A percentile compares a stretch with the other conserved stretches of the same genome.
phyloP scores from a whole-genome alignment of 1,140 invertebrate species.

The Eriocheir sinensis region DNA sequence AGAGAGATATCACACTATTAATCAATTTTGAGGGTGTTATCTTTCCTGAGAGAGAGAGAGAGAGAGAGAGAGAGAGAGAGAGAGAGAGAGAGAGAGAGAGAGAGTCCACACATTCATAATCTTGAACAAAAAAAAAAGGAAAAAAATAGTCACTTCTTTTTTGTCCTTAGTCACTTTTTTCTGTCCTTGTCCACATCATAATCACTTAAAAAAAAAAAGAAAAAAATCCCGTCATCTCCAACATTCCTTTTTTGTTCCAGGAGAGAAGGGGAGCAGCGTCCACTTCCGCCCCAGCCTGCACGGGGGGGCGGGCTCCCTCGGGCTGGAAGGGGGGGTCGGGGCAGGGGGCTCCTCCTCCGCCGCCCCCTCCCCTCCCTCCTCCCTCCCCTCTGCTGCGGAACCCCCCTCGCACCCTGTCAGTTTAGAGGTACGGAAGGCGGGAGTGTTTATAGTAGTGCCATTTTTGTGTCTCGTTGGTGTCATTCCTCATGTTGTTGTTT shows the following conservation, averaged over 20 bases:
- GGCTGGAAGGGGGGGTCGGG: constrained; percentile 46
- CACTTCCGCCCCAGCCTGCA: constrained; percentile 63
- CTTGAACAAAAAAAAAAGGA: too few relatives aligned
- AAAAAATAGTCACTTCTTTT: too few relatives aligned
- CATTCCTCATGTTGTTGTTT: background rate
- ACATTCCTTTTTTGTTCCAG: constrained; percentile 29
- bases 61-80: background rate
- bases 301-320: constrained; percentile 44
- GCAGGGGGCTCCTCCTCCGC: constrained; percentile 41
- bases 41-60: background rate
- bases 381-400: constrained; percentile 70
- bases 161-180: too few relatives aligned
- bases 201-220: too few relatives aligned
- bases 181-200: too few relatives aligned
- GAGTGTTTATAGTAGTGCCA: too few relatives aligned
- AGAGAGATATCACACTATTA: too few relatives aligned
- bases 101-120: background rate
- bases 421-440: constrained; percentile 51
- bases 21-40: too few relatives aligned
- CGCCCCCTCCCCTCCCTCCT: constrained; percentile 50
- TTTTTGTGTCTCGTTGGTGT: background rate
- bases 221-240: background rate
- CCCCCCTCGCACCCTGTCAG: constrained; percentile 70
- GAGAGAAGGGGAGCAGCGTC: constrained; percentile 67
- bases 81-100: background rate